Base-by-base conservation (phyloP, 2,888 invertebrate genomes). In the Notocelia uddmanniana region DNA sequence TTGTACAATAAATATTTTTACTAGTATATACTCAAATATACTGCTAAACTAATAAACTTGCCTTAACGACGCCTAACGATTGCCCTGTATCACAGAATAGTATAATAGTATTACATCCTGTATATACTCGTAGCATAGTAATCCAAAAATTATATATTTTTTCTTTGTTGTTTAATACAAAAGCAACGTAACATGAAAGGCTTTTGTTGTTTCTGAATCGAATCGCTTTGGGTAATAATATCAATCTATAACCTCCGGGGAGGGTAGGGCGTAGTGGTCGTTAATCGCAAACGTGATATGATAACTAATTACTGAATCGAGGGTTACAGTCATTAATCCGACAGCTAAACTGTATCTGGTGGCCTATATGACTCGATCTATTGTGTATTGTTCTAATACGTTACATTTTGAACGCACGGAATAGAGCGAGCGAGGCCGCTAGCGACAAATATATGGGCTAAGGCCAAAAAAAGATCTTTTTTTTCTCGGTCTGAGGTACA, bases 281-380 rank as follows among this genome's bases (percentile, higher is more conserved):
- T 72, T 67, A 67, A 72, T 72, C 67, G 60, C 31, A 55, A 31
- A 72, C 71, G 67, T 72, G 71, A 72, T 60, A 37, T 72, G 60
- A 60, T 66, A 52, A 67, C 59, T 71, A 67, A 72, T 72, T 60
- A 60, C 59, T 6, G 48, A 37, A 66, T 66, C 52, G 52, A 64
- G 70, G 70, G 52, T 11, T 59, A 19, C 19, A 34, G n/a, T 37
- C 19, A 37, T 54, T 54, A 54, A 54, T 64, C 21, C n/a, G 11
- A 37, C 31, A 52, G n/a, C 37, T 64, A 55, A 45, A 45, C 45
- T 45, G 13, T 3, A n/a, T n/a, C 5, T 45, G n/a, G 15, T 8
- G 6, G 45, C 8, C n/a, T n/a, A 45, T 31, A 8, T 31, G 31
- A n/a, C 6, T 45, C 13, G n/a, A 6, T n/a, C n/a, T n/a, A 45